Evolutionary conservation across 2,888 invertebrate genomes (phyloP).

Genomic region (Phasia obesa): DNA sequence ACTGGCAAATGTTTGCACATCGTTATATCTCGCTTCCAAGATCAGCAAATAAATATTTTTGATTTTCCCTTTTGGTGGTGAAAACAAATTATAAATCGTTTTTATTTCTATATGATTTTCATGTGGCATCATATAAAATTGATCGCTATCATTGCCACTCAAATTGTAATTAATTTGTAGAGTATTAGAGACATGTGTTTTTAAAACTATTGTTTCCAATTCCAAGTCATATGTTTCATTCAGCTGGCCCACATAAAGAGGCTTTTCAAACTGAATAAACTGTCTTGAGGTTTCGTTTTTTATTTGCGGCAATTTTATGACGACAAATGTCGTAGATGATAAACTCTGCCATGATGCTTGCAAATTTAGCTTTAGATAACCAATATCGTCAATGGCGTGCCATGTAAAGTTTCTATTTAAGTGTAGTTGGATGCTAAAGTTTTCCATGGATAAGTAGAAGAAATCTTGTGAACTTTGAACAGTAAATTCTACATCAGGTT

Average conservation of each 20-base stretch:
- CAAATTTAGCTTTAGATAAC: conserved; percentile 66
- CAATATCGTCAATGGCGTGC: conserved; percentile 37
- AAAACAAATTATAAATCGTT: conserved; percentile 4
- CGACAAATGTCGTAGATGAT: conserved; percentile 49
- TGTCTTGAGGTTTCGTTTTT: conserved; percentile 30
- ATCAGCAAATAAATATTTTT: conserved; percentile 48
- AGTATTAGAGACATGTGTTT: conserved; percentile 22
- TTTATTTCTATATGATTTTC: conserved; percentile 56
- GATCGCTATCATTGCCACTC: conserved; percentile 61
- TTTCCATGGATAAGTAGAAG: conserved; percentile 23
- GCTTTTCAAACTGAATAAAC: conserved; percentile 70
- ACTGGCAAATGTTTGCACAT: conserved; percentile 44
- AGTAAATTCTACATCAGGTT: conserved; percentile 48
- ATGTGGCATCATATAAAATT: conserved; percentile 53
- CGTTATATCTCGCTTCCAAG: conserved; percentile 52
- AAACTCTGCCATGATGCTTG: conserved; percentile 67
- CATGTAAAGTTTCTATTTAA: conserved; percentile 60
- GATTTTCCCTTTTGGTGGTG: conserved; percentile 11
- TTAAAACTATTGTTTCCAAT: conserved; percentile 69
- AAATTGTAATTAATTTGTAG: conserved; percentile 60
- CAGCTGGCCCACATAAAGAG: conserved; percentile 70
- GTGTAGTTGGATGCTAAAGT: conserved; percentile 51
- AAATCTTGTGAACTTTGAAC: conserved; percentile 33
- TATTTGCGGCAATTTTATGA: conserved; percentile 60
- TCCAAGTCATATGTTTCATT: conserved; percentile 62